A percentile compares a stretch with the other conserved stretches of the same genome.
phyloP scores from a whole-genome alignment of 2,797 vertebrate species.

The Poecilia wingei region DNA sequence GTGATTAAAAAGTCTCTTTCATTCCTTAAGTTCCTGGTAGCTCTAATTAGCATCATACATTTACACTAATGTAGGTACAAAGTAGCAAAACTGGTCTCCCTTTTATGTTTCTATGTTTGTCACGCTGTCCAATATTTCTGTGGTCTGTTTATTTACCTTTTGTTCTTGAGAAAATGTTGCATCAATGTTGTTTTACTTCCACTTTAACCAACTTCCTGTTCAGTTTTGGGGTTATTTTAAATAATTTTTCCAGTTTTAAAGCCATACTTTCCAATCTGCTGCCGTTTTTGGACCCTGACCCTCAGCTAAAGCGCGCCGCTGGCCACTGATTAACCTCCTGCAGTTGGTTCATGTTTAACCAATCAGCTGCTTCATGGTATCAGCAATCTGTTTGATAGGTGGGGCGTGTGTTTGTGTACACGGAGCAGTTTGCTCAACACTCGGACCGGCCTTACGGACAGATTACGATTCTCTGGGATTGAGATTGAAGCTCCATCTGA shows the following conservation, averaged over 20 bases:
- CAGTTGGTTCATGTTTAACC: constrained; percentile 27
- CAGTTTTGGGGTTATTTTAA: constrained; percentile 9
- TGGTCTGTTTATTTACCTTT: neutral
- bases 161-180: constrained; percentile 7
- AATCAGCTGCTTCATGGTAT: constrained; percentile 13
- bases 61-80: no score
- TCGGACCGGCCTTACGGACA: neutral
- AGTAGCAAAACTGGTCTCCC: neutral
- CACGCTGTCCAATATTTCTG: neutral
- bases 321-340: constrained; percentile 53
- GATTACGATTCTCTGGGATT: neutral
- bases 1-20: no score
- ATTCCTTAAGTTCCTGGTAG: no score
- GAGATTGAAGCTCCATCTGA: neutral
- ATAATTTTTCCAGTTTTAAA: constrained; percentile 7
- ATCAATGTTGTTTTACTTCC: neutral
- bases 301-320: constrained; percentile 20
- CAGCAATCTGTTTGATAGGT: constrained; percentile 22
- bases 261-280: neutral
- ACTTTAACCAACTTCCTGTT: neutral
- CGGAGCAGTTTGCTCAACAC: constrained; percentile 7
- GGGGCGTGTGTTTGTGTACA: constrained; percentile 39
- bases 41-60: no score
- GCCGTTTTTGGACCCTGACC: constrained; percentile 61
- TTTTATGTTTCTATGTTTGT: constrained; percentile 4